Base-by-base conservation (phyloP, 1,140 invertebrate species). In the Bradysia coprophila region DNA sequence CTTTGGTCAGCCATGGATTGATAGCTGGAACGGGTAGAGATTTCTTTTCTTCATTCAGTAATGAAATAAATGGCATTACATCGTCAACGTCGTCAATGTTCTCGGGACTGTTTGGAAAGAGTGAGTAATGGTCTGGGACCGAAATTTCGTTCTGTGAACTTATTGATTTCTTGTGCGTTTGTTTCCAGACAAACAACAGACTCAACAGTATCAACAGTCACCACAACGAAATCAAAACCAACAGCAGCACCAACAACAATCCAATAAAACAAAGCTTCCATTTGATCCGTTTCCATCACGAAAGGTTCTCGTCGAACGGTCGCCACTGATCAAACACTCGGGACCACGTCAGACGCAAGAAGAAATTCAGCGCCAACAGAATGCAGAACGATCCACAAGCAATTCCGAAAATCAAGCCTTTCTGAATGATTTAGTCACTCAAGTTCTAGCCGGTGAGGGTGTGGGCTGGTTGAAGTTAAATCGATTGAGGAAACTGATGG, bases 381-480 rank as follows among this genome's bases (percentile, higher is more conserved):
- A 69, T 41, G 69, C 71, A 22, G 75, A 81, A 43, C 69, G 77
- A 42, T 75, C 75, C 13, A 74, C 75, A 21, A 78, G 76, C 31
- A 85, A 86, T 59, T 71, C 73, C 11, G 86, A 90, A 57, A 91
- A 90, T 69, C 85, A 90, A 66, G 71, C 78, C 19, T 89, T 90
- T 55, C 63, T 91, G 2, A 85, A 82, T 51, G 85, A 90, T 53
- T 81, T 82, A 55, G 78, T 94, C 9, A 85, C 77, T 54, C 83
- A 85, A 66, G 88, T 98, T 4, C 55, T 98, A 38, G 81, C 87
- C 37, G 96, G 95, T 9, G 90, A 98, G 67, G 93, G 95, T 2
- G 81, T 98, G 13, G 90, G 93, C 24, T 98, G 94, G 89, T 66
- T 98, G 16, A 95, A 97, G 62, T 61, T 94, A 5, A 93, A 87